Conservation (phyloP, 2,888 invertebrate genomes). For the Trisateles emortualis region DNA sequence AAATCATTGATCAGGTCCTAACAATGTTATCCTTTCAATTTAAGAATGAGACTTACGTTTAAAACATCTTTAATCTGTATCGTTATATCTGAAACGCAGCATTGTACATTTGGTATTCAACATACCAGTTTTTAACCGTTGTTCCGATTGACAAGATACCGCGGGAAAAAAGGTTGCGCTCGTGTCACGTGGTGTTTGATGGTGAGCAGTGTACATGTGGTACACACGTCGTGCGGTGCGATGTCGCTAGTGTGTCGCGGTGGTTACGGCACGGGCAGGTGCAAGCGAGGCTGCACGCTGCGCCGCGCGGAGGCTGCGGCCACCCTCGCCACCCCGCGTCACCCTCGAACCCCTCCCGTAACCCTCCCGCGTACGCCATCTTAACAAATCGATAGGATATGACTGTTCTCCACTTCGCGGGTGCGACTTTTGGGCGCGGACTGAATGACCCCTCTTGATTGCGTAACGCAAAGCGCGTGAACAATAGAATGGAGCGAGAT, state of each 20-base stretch:
- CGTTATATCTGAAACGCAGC: constrained; percentile 15
- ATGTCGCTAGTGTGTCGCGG: constrained; percentile 73
- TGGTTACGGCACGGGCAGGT: constrained; percentile 78
- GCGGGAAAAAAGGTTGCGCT: constrained; percentile 8
- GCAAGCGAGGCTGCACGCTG: constrained; percentile 83
- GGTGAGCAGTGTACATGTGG: constrained; percentile 42
- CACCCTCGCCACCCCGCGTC: constrained; percentile 67
- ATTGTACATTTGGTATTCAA: constrained; percentile 14
- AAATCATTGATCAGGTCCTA: not conserved
- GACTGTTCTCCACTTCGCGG: constrained; percentile 86
- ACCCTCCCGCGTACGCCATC: constrained; percentile 80
- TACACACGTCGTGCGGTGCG: constrained; percentile 50
- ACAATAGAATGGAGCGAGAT: constrained; percentile 56
- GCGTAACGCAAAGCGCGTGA: constrained; percentile 68
- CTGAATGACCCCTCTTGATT: constrained; percentile 82
- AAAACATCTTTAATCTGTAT: not conserved
- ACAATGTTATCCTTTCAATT: not conserved
- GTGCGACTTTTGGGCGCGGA: constrained; percentile 84
- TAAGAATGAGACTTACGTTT: not conserved
- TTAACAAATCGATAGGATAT: constrained; percentile 88
- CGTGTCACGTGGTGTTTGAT: constrained; percentile 24
- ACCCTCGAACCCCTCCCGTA: constrained; percentile 61
- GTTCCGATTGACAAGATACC: constrained; percentile 25
- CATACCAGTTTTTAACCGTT: constrained; percentile 33
- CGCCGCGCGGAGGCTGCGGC: constrained; percentile 79